Base-by-base conservation (phyloP, 2,113 vertebrate species). In the Chionodraco myersi region DNA sequence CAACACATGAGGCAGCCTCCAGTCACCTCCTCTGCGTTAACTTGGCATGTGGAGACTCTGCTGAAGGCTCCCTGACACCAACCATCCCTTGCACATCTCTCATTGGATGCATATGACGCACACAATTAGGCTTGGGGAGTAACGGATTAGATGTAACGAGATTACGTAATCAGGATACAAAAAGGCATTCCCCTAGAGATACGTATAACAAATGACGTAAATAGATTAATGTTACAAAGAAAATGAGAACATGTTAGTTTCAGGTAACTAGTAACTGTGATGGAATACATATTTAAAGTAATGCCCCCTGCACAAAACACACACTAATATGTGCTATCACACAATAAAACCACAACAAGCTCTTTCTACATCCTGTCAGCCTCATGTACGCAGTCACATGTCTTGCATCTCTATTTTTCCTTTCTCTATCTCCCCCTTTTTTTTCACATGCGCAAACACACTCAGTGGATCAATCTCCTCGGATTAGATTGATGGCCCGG, bases 401-500 rank as follows among this genome's bases (percentile, higher is more conserved):
- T 13, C 82, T 74, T 47, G 68, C 70, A 6, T 36, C 54, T 66
- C 16, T 34, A n/a, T 60, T 4, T 70, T 8, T n/a, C 61, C 56
- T 21, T 12, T 59, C 63, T 80, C 18, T 48, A 44, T 14, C 8
- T 41, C 26, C 15, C 23, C 48, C 21, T 0, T 30, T 44, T 16
- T 30, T 36, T 67, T 60, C 57, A 45, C 53, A 10, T 88, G 86
- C 67, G 80, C 72, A 72, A 74, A 85, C 77, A 67, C 81, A 75
- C 72, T 87, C 64, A 8, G 71, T 57, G 70, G 87, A 90, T 93
- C 89, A 90, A 85, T 92, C 88, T 77, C 60, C 59, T 58, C 11
- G 49, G 88, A 91, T 86, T 87, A 82, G 87, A 91, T 92, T 90
- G 89, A 92, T 91, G 79, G 87, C 85, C 83, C 1, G 21, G 36